Conservation (phyloP, 2,113 vertebrate species). For the Natator depressus region DNA sequence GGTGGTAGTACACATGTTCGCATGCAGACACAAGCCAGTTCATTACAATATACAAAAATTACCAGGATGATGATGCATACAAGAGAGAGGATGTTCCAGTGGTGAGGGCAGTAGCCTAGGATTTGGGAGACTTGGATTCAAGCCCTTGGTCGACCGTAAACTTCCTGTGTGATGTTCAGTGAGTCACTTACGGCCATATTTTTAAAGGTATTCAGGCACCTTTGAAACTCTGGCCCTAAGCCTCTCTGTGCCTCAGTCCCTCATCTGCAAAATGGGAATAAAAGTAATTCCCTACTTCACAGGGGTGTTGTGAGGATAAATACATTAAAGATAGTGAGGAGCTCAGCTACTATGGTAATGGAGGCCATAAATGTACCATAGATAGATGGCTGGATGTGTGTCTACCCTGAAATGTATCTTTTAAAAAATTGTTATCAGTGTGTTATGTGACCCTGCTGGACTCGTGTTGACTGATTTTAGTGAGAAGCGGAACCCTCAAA, state of each 20-base stretch:
- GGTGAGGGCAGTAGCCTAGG: not conserved
- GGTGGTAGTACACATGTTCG: not conserved
- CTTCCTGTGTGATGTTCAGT: not conserved
- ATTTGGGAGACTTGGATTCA: not conserved
- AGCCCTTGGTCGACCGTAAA: not conserved
- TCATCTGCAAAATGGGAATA: not conserved
- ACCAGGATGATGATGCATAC: not conserved
- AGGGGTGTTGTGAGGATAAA: not conserved
- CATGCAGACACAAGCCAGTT: not conserved
- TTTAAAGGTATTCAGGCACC: not conserved
- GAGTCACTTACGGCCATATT: not conserved
- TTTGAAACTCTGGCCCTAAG: not conserved
- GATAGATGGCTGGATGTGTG: not conserved
- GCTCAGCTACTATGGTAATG: not conserved
- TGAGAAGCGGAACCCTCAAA: not conserved
- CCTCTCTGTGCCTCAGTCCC: not conserved
- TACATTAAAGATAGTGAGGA: not conserved
- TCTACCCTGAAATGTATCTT: not conserved
- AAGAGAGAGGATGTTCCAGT: not conserved
- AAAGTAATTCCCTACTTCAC: not conserved
- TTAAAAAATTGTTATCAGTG: not conserved
- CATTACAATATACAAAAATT: not conserved
- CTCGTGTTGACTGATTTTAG: rapidly evolving
- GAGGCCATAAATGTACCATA: not conserved
- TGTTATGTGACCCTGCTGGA: not conserved